phyloP scores from a whole-genome alignment of 2,888 invertebrate species.

The Tolmerus cingulatus region DNA sequence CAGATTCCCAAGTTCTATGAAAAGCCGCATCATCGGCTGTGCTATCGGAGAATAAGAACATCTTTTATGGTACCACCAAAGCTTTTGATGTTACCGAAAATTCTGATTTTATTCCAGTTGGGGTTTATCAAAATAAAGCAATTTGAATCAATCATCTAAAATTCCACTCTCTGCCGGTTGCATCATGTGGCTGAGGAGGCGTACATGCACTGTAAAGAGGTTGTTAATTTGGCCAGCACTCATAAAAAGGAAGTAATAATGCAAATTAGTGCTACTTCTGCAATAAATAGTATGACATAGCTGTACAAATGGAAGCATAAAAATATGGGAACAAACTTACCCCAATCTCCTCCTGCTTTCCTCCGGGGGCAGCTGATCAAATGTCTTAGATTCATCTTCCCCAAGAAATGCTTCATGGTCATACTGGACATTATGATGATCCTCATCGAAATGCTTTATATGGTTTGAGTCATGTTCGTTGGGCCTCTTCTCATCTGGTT shows the following conservation, averaged over 20 bases:
- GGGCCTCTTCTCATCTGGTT: conserved; percentile 73
- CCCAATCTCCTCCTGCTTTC: conserved; percentile 91
- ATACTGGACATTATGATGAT: conserved; percentile 85
- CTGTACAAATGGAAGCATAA: background rate
- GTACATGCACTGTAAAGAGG: background rate
- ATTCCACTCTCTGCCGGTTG: background rate
- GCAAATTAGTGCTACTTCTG: background rate
- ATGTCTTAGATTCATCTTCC: conserved; percentile 89
- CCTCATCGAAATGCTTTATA: conserved; percentile 77
- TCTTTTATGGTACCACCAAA: background rate
- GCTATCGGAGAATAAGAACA: background rate
- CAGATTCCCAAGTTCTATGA: too few species aligned
- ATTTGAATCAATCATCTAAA: background rate
- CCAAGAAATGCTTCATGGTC: conserved; percentile 98
- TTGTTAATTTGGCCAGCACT: background rate
- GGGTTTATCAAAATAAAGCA: background rate
- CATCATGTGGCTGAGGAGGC: background rate
- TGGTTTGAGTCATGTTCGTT: conserved; percentile 78
- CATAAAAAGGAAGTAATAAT: background rate
- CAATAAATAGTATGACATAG: background rate
- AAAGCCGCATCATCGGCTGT: too few species aligned
- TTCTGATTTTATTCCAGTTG: background rate
- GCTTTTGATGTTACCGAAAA: background rate
- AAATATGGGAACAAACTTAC: conserved; percentile 61
- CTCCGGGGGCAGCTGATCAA: conserved; percentile 93